Conservation (phyloP, 2,888 invertebrate species). For the Oxyteleia sp. region DNA sequence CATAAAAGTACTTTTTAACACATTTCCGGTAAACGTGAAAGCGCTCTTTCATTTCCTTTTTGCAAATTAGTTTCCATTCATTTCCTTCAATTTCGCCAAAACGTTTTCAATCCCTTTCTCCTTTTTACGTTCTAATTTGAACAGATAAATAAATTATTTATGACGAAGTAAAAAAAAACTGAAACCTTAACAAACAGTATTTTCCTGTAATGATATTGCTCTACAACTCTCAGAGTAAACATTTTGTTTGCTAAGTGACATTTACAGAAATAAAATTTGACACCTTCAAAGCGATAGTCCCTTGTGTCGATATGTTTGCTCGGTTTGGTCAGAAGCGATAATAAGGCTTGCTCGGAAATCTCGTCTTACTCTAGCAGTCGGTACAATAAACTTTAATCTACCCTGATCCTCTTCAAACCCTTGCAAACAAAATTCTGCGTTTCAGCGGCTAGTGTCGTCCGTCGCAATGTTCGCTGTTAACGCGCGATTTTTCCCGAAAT, state of each 20-base stretch:
- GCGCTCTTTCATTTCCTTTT: slow-evolving; percentile 43
- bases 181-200: background rate
- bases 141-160: slow-evolving; percentile 10
- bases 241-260: background rate
- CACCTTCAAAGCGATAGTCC: background rate
- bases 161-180: too few relatives aligned
- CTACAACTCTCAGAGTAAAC: background rate
- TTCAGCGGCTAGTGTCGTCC: slow-evolving; percentile 57
- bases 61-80: slow-evolving; percentile 55
- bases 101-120: slow-evolving; percentile 32
- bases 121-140: slow-evolving; percentile 7
- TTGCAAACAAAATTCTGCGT: slow-evolving; percentile 75
- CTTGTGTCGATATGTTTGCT: slow-evolving; percentile 1
- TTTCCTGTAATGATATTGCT: background rate
- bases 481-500: slow-evolving; percentile 58
- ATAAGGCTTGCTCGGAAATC: slow-evolving; percentile 62
- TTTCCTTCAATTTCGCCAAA: slow-evolving; percentile 24
- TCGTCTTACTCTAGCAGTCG: slow-evolving; percentile 54
- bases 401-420: slow-evolving; percentile 77
- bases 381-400: slow-evolving; percentile 77
- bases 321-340: slow-evolving; percentile 61
- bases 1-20: slow-evolving; percentile 57
- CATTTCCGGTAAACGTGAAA: slow-evolving; percentile 48
- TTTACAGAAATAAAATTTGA: slow-evolving; percentile 6
- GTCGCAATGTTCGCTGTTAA: slow-evolving; percentile 50